A percentile compares a stretch with the other conserved stretches of the same genome.
These are phyloP conservation scores for Philereme vetulata DNA, from an alignment of 2,888 invertebrate genomes.

Conservation along the genomic window DNA sequence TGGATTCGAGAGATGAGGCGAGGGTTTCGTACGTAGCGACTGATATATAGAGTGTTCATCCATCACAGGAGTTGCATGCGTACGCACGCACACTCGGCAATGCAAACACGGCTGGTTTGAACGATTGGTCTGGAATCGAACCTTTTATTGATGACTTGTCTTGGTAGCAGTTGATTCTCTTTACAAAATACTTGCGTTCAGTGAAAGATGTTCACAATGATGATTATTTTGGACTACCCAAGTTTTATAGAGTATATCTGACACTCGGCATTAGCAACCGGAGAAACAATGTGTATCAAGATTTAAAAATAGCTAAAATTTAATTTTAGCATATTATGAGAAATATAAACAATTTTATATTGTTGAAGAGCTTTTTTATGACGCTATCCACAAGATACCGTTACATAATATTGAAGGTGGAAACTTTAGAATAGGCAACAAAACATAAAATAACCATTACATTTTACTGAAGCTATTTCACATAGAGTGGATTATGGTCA, in stretches of 20 bases:
- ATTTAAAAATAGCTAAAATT: too few species aligned
- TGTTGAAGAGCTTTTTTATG: not conserved
- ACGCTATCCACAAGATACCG: not conserved
- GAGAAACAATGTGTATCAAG: too few species aligned
- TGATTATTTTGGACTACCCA: too few species aligned
- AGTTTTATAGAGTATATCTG: too few species aligned
- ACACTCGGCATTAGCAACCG: too few species aligned
- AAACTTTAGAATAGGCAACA: conserved; percentile 3
- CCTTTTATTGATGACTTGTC: conserved; percentile 40
- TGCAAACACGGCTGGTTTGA: conserved; percentile 42
- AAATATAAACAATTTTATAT: too few species aligned
- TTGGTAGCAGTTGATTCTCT: conserved; percentile 10
- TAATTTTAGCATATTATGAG: too few species aligned
- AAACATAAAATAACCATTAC: conserved; percentile 25
- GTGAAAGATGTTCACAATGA: too few species aligned
- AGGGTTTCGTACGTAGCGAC: conserved; percentile 48
- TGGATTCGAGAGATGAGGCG: conserved; percentile 61
- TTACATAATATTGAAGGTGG: not conserved
- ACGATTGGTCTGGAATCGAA: conserved; percentile 42
- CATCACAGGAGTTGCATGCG: conserved; percentile 62
- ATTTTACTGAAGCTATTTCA: conserved; percentile 23
- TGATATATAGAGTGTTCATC: conserved; percentile 63
- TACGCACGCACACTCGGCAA: conserved; percentile 53
- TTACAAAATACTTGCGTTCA: not conserved
- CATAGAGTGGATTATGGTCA: conserved; percentile 24